Evolutionary conservation across 2,113 vertebrate species (phyloP).

Genomic region (Nesoenas mayeri): DNA sequence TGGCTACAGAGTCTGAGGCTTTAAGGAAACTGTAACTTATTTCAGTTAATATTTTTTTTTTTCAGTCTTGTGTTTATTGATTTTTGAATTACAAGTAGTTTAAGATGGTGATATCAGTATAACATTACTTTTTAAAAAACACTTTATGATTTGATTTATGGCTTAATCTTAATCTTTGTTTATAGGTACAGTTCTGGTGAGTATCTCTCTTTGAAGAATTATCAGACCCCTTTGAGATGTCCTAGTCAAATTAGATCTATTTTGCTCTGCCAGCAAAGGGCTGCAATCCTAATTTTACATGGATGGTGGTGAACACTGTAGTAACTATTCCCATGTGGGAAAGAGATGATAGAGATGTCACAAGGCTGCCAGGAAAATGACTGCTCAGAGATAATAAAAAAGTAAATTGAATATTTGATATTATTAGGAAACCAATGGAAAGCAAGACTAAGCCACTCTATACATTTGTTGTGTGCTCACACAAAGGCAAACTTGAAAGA

Average conservation of each 20-base stretch:
- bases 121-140: neutral
- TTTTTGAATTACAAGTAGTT: neutral
- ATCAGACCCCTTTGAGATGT: neutral
- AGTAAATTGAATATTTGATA: neutral
- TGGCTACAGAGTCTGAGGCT: neutral
- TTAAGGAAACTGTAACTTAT: neutral
- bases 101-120: neutral
- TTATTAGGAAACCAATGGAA: neutral
- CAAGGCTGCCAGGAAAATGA: neutral
- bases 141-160: neutral
- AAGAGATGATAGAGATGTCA: neutral
- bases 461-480: neutral
- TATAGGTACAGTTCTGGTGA: neutral
- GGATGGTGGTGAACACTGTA: neutral
- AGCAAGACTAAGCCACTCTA: neutral
- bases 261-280: neutral
- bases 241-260: neutral
- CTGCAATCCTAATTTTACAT: neutral
- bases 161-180: neutral
- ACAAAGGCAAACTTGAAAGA: neutral
- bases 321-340: neutral
- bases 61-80: neutral
- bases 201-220: neutral
- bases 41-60: neutral
- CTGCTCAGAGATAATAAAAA: neutral